Base-by-base conservation (phyloP, 1,140 invertebrate genomes). In the Apocrypta bakeri region DNA sequence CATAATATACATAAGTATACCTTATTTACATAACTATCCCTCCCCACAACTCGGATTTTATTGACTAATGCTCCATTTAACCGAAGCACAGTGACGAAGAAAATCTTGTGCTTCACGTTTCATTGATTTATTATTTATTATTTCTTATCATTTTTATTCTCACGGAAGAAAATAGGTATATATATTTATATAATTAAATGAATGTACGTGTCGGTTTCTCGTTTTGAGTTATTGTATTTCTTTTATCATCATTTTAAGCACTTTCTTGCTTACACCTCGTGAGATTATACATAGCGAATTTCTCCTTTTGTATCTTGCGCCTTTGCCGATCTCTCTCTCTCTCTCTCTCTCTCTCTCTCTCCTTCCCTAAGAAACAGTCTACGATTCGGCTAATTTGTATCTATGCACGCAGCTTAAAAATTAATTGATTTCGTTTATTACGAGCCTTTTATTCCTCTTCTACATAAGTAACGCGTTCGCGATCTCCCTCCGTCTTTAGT, bases 151-250 rank as follows among this genome's bases (percentile, higher is more conserved):
- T 56, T 64, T 77, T 42, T 63, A 37, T 27, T 85, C 77, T 84
- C 76, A 84, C 84, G 88, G 88, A 91, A 90, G 87, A 90, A 89
- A 89, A 87, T 87, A 89, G 74, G 77, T 85, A 79, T 37, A 73
- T 81, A 21, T 83, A 56, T 81, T 63, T 48, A 61, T 71, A 63
- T 63, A 73, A 74, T 81, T 81, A 75, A 81, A 81, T 37, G 72
- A 69, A 71, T 76, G 72, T 76, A 81, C 64, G 73, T 64, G 24
- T 63, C 73, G 25, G 29, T 69, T 69, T 48, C 33, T 78, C 64
- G 31, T 64, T 69, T 71, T 48, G 61, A 42, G 42, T 82, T 71
- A 40, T 77, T 24, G n/a, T 66, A 42, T 66, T 31, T 25, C 64
- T 68, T 75, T 42, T 31, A 74, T 63, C 29, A 17, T 68, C 66